Base-by-base conservation (phyloP, 2,888 invertebrate species). In the Autographa pulchrina region DNA sequence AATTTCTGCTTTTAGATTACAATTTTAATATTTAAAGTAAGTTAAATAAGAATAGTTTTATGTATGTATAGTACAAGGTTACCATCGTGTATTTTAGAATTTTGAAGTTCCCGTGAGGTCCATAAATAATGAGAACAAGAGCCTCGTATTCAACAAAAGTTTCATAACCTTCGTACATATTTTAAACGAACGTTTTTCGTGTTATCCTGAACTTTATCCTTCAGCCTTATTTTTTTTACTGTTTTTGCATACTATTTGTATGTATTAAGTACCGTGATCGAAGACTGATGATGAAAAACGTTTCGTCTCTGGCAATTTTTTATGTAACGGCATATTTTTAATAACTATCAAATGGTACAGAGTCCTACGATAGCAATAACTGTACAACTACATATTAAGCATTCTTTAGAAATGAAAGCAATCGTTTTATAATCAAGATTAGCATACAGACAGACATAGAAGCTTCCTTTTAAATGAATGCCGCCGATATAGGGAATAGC, bases 391-490 rank as follows among this genome's bases (percentile, higher is more conserved):
- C 54, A 54, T 54, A 13, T 56, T 13, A 56, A 11, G 20, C 31
- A 32, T 70, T 38, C 70, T 62, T 20, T 2, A 48, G 18, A 25
- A 62, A 67, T 68, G 41, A 58, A 20, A 66, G 59, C 48, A 52
- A 73, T 60, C 59, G 58, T 32, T 70, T 31, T 16, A 31, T 43
- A 18, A 14, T 67, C 20, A 25, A 60, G 56, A 78, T 78, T 65
- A 78, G 64, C 70, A 77, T 65, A 65, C 71, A 18, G 52, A 73
- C 54, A 61, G 68, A 70, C 62, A 67, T 60, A 54, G 63, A 64
- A 68, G 65, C 63, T 56, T 72, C 61, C 64, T 65, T 71, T 75
- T 52, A 66, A 61, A 67, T 72, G 61, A 68, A 59, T 59, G 16
- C 52, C 25, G 56, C 25, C 59, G 62, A 63, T 64, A 65, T 62